Conservation (phyloP, 2,888 invertebrate species). For the Caradrina clavipalpis region DNA sequence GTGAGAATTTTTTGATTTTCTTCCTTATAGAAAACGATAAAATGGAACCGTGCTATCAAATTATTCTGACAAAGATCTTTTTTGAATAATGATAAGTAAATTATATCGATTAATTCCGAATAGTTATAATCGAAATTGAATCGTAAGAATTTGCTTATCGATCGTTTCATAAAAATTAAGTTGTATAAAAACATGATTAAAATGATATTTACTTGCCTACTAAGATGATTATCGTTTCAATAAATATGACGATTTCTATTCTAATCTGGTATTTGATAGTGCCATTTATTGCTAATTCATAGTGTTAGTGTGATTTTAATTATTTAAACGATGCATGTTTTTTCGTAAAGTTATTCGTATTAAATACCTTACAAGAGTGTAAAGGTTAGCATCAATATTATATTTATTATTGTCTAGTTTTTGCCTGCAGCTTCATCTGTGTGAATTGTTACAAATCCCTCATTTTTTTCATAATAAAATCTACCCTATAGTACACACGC, state of each 20-base stretch:
- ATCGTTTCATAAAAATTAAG: constrained; percentile 46
- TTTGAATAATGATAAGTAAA: neutral
- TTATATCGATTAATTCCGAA: neutral
- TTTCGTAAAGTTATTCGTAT: constrained; percentile 5
- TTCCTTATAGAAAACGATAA: neutral
- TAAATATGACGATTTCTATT: constrained; percentile 54
- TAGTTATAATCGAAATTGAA: constrained; percentile 10
- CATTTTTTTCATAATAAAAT: too few species aligned
- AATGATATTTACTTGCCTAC: constrained; percentile 26
- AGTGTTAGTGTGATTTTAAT: constrained; percentile 52
- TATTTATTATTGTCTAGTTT: neutral
- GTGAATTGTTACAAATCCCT: too few species aligned
- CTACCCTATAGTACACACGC: too few species aligned
- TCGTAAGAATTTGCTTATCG: constrained; percentile 29
- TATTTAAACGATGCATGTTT: constrained; percentile 33
- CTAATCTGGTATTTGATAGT: constrained; percentile 51
- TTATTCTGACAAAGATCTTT: neutral
- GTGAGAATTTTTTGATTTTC: neutral
- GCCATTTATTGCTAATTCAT: constrained; percentile 49
- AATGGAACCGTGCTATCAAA: neutral
- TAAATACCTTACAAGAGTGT: neutral
- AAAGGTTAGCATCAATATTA: neutral
- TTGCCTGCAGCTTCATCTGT: too few species aligned
- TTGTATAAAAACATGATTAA: constrained; percentile 33
- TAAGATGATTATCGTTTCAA: constrained; percentile 25